Evolutionary conservation across 2,113 vertebrate species (phyloP).

Genomic region (Stegostoma tigrinum): DNA sequence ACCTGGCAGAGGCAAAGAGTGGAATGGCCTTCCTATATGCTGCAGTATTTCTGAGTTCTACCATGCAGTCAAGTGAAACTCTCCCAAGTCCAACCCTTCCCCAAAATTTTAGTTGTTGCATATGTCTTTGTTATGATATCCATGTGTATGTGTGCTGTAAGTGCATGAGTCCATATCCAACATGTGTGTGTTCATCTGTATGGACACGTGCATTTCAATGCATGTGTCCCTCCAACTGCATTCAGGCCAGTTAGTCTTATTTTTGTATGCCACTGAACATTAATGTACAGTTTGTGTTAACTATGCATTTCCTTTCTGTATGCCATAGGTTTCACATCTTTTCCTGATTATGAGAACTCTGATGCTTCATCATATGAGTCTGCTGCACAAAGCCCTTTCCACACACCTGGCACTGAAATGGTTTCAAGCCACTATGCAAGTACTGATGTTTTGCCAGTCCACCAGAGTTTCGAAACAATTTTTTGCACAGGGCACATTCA

Average conservation of each 20-base stretch:
- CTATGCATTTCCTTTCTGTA: background rate
- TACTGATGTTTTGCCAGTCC: background rate
- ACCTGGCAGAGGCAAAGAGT: too few relatives aligned
- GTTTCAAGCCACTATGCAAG: background rate
- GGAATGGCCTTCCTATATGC: too few relatives aligned
- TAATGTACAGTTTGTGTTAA: background rate
- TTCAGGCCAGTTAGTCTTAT: background rate
- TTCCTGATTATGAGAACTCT: background rate
- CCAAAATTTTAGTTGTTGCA: too few relatives aligned
- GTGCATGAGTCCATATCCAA: background rate
- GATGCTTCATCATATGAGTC: background rate
- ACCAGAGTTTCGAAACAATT: background rate
- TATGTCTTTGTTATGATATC: background rate
- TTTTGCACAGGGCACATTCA: background rate
- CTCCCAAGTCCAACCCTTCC: too few relatives aligned
- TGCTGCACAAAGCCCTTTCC: background rate
- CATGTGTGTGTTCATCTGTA: background rate
- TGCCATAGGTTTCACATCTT: background rate
- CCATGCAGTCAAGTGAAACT: too few relatives aligned
- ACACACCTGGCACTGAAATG: background rate
- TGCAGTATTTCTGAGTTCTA: too few relatives aligned
- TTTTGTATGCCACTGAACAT: background rate
- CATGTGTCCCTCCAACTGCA: background rate
- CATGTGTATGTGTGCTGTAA: background rate
- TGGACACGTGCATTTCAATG: background rate